Evolutionary conservation across 1,140 invertebrate species (phyloP).

Genomic region (Ooceraea biroi): DNA sequence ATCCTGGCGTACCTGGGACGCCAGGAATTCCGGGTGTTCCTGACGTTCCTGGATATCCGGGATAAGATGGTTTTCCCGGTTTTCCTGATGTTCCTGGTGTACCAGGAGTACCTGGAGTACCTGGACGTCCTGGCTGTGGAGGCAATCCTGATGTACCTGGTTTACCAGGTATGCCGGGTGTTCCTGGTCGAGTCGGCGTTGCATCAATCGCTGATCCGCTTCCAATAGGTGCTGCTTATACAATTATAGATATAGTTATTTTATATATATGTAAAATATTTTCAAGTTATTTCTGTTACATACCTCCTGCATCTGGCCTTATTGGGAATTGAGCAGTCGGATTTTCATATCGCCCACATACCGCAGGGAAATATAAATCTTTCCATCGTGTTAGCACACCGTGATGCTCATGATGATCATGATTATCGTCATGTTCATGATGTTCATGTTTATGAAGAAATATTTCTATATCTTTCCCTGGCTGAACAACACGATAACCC

Average conservation of each 20-base stretch:
- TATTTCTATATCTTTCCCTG: slow-evolving; percentile 90
- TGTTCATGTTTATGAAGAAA: slow-evolving; percentile 86
- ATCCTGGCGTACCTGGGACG: slow-evolving; percentile 69
- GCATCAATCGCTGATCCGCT: slow-evolving; percentile 28
- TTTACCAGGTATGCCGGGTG: slow-evolving; percentile 25
- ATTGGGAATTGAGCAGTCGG: slow-evolving; percentile 33
- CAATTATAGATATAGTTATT: slow-evolving; percentile 17
- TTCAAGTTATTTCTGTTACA: slow-evolving; percentile 5
- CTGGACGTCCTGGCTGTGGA: too few relatives aligned
- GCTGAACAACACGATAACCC: slow-evolving; percentile 91
- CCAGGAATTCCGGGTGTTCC: too few relatives aligned
- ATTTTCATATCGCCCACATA: slow-evolving; percentile 85
- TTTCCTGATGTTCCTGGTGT: slow-evolving; percentile 37
- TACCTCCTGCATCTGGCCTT: slow-evolving; percentile 54
- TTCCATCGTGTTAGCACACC: slow-evolving; percentile 88
- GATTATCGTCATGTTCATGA: slow-evolving; percentile 79
- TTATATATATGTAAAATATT: background rate
- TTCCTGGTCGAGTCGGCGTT: slow-evolving; percentile 17
- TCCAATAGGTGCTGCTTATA: slow-evolving; percentile 33
- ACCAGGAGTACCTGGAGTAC: slow-evolving; percentile 41
- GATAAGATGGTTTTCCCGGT: slow-evolving; percentile 69
- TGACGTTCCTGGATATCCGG: slow-evolving; percentile 46
- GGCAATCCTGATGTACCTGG: slow-evolving; percentile 13
- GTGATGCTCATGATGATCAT: slow-evolving; percentile 85
- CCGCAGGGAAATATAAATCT: slow-evolving; percentile 88